Conservation (phyloP, 2,888 invertebrate species). For the Rhingia campestris region DNA sequence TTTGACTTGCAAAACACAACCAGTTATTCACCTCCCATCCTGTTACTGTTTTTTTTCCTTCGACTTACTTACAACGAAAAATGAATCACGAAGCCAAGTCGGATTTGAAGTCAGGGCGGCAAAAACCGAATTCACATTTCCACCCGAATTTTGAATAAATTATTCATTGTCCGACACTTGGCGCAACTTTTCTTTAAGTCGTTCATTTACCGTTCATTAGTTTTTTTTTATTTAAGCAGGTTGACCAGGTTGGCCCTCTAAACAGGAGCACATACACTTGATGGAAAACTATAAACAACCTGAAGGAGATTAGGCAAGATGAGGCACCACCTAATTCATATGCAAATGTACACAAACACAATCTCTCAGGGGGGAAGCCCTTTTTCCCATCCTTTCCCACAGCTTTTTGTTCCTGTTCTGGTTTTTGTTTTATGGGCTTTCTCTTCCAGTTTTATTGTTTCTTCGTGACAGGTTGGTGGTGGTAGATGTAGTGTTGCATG, state of each 20-base stretch:
- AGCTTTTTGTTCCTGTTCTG: conserved; percentile 7
- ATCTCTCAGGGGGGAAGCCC: conserved; percentile 41
- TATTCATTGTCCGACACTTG: conserved; percentile 21
- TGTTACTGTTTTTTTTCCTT: not conserved
- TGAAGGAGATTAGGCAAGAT: conserved; percentile 16
- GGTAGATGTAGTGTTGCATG: conserved; percentile 45
- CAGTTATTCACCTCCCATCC: conserved; percentile 20
- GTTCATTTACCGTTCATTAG: not conserved
- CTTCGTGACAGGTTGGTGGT: conserved; percentile 14
- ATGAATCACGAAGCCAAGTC: conserved; percentile 3
- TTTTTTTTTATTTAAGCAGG: conserved; percentile 5
- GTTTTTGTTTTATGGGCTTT: conserved; percentile 30
- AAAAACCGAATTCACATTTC: conserved; percentile 4
- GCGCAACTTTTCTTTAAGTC: conserved; percentile 8
- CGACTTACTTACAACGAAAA: not conserved
- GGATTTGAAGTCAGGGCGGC: not conserved
- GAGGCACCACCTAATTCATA: conserved; percentile 60
- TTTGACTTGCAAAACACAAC: conserved; percentile 11
- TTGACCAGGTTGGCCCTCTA: conserved; percentile 5
- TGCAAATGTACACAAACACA: conserved; percentile 64
- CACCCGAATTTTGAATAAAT: conserved; percentile 4
- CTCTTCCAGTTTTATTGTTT: conserved; percentile 39
- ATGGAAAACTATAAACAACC: conserved; percentile 9
- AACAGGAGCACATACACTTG: not conserved
- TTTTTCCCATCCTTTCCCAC: not conserved